These are phyloP conservation scores for Montipora capricornis DNA, from an alignment of 64 coral and sea anemone species.

Conservation along the genomic window DNA sequence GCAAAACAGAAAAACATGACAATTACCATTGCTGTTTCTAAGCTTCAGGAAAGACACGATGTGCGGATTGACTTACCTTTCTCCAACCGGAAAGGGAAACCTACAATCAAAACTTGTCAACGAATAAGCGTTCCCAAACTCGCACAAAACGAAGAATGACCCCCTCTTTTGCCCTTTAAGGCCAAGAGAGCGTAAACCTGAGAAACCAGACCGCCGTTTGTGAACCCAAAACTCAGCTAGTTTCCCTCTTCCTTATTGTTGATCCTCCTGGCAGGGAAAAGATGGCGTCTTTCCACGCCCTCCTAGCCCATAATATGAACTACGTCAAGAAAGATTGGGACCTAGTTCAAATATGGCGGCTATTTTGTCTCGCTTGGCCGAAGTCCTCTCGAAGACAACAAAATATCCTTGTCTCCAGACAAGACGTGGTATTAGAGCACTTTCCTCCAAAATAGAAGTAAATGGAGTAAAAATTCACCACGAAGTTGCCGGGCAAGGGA, in stretches of 20 bases:
- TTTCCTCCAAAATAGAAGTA: conserved; percentile 76
- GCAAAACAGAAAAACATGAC: background rate
- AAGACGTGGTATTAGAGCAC: background rate
- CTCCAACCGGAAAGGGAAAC: conserved; percentile 45
- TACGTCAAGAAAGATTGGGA: background rate
- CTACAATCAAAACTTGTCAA: conserved; percentile 7
- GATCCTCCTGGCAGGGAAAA: background rate
- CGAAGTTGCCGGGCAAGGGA: conserved; percentile 69
- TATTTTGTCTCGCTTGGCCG: background rate
- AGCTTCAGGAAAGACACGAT: background rate
- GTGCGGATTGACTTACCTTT: background rate
- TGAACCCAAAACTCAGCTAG: background rate
- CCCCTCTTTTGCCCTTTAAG: background rate
- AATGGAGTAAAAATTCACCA: conserved; percentile 91
- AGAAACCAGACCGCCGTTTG: background rate
- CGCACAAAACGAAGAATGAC: background rate
- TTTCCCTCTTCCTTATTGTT: conserved; percentile 46
- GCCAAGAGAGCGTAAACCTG: background rate
- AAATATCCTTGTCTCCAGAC: background rate
- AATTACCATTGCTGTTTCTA: background rate
- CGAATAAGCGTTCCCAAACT: conserved; percentile 2
- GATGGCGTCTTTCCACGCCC: conserved; percentile 52
- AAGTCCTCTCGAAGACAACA: background rate
- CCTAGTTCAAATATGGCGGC: conserved; percentile 48
- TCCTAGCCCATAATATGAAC: conserved; percentile 44